phyloP scores from a whole-genome alignment of 2,113 vertebrate genomes.

The Rynchops niger region DNA sequence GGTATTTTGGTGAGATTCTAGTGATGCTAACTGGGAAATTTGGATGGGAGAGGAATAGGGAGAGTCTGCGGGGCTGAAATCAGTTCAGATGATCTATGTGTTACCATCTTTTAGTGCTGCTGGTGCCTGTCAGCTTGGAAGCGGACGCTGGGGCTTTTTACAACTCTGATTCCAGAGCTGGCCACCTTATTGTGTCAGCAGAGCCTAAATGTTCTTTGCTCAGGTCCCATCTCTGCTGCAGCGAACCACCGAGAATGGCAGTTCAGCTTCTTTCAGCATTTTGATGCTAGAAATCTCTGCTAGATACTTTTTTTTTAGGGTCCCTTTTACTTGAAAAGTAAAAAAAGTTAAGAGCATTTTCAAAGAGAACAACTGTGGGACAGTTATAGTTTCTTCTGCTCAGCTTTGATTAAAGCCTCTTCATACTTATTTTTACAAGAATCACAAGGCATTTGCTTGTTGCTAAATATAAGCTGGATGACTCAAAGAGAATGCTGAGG shows the following conservation, averaged over 20 bases:
- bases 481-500: conserved; percentile 17
- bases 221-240: not conserved
- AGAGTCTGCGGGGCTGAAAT: not conserved
- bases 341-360: not conserved
- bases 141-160: not conserved
- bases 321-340: not conserved
- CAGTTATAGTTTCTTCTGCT: not conserved
- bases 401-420: not conserved
- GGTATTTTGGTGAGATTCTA: not conserved
- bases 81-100: fast-evolving
- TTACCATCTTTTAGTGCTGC: fast-evolving
- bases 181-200: too few relatives aligned
- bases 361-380: not conserved
- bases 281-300: not conserved
- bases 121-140: not conserved
- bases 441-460: not conserved
- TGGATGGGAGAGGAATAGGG: not conserved
- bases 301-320: fast-evolving
- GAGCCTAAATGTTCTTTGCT: not conserved
- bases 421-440: conserved; percentile 14
- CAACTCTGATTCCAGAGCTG: not conserved
- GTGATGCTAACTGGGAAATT: not conserved
- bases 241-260: fast-evolving
- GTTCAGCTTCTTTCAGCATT: not conserved
- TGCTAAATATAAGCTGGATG: conserved; percentile 31